Evolutionary conservation across 2,888 invertebrate genomes (phyloP).

Genomic region (Celastrina argiolus): DNA sequence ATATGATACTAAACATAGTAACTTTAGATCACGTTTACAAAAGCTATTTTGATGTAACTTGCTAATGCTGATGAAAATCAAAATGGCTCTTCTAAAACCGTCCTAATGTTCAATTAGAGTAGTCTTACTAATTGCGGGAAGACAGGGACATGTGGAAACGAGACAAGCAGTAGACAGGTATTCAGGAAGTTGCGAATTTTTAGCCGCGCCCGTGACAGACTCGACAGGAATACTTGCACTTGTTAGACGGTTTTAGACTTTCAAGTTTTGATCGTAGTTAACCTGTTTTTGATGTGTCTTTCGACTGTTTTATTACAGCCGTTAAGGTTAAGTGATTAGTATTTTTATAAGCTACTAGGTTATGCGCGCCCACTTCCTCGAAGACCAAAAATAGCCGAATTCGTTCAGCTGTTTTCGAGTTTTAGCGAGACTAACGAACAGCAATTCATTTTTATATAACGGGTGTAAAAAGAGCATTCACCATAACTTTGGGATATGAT

Average conservation of each 20-base stretch:
- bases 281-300: slow-evolving; percentile 11
- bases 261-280: slow-evolving; percentile 4
- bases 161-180: slow-evolving; percentile 26
- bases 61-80: not conserved
- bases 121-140: slow-evolving; percentile 22
- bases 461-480: too few relatives aligned
- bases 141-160: slow-evolving; percentile 22
- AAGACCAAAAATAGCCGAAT: too few relatives aligned
- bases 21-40: too few relatives aligned
- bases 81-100: slow-evolving; percentile 6
- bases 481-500: too few relatives aligned
- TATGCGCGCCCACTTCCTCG: too few relatives aligned
- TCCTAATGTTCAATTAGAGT: slow-evolving; percentile 16
- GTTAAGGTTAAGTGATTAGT: not conserved
- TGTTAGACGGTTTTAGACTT: slow-evolving; percentile 2
- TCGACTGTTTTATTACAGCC: not conserved
- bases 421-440: too few relatives aligned
- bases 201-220: slow-evolving; percentile 47
- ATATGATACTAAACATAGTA: too few relatives aligned
- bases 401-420: too few relatives aligned
- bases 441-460: too few relatives aligned
- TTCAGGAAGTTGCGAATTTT: slow-evolving; percentile 28
- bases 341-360: too few relatives aligned
- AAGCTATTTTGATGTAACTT: not conserved
- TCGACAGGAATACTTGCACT: slow-evolving; percentile 35